phyloP scores from a whole-genome alignment of 2,888 invertebrate species.

The Willowsia nigromaculata region DNA sequence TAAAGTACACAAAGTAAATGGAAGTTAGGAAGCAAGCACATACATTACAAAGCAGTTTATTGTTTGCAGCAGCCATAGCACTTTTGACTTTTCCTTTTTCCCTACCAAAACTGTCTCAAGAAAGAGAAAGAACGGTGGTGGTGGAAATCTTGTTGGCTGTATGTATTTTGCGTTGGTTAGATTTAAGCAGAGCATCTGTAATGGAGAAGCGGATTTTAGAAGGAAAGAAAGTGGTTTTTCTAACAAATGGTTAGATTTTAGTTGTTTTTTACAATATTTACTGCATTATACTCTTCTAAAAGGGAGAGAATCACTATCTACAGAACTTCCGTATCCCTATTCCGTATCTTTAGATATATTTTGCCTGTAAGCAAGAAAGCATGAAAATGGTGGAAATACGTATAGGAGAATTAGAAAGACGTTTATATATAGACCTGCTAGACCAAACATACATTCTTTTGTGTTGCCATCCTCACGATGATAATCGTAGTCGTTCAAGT shows the following conservation, averaged over 20 bases:
- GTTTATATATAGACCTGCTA: background rate
- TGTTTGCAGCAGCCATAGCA: slow-evolving; percentile 2
- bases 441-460: background rate
- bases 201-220: background rate
- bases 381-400: background rate
- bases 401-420: background rate
- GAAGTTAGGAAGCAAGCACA: too few species aligned
- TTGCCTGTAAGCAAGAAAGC: background rate
- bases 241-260: slow-evolving; percentile 11
- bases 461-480: background rate
- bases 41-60: background rate
- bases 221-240: slow-evolving; percentile 28
- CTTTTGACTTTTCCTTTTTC: background rate
- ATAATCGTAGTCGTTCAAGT: slow-evolving; percentile 37
- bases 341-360: too few species aligned
- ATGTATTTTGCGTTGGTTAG: background rate
- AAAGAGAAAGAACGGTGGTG: background rate
- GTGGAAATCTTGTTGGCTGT: background rate
- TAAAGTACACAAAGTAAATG: background rate
- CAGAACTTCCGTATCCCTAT: background rate
- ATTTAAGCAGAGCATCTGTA: background rate
- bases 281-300: background rate
- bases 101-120: background rate
- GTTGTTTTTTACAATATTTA: slow-evolving; percentile 14
- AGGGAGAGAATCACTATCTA: background rate